Percentiles rank a stretch among this genome's conserved stretches.
phyloP scores from a whole-genome alignment of 2,797 vertebrate genomes.

The Sebastes minor region DNA sequence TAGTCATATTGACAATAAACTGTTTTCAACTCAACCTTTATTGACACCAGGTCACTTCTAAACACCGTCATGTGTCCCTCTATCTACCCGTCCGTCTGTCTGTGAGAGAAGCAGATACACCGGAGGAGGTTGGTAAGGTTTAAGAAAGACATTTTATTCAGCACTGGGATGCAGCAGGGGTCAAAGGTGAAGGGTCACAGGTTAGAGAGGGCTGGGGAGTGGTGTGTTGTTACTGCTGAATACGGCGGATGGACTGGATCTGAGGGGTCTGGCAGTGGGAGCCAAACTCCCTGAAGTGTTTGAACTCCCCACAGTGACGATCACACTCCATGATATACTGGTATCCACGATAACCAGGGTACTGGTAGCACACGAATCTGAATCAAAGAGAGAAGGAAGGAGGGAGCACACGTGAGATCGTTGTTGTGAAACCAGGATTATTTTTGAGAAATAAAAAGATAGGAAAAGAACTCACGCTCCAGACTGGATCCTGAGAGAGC shows the following conservation, averaged over 20 bases:
- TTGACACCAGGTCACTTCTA: background rate
- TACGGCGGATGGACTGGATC: conserved; percentile 94
- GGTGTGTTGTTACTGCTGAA: conserved; percentile 88
- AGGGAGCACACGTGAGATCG: background rate
- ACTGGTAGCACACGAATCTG: conserved; percentile 96
- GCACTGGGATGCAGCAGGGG: conserved; percentile 65
- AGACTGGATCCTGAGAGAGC: conserved; percentile 89
- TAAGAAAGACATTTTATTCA: conserved; percentile 87
- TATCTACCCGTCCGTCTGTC: background rate
- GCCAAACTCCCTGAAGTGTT: conserved; percentile 92
- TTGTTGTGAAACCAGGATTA: conserved; percentile 14
- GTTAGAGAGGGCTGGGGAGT: conserved; percentile 9
- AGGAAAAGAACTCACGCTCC: conserved; percentile 85
- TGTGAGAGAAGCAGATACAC: conserved; percentile 43
- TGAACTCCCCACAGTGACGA: conserved; percentile 91
- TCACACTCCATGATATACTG: conserved; percentile 95
- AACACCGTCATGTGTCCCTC: background rate
- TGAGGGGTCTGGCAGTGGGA: conserved; percentile 93
- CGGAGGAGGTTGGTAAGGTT: conserved; percentile 71
- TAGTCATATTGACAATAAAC: background rate
- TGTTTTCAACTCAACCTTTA: too few species aligned
- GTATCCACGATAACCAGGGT: conserved; percentile 93
- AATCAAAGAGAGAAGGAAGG: background rate
- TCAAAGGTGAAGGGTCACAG: conserved; percentile 58
- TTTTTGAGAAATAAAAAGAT: background rate